Evolutionary conservation across 2,797 vertebrate species (phyloP).

Genomic region (Hipposideros larvatus): DNA sequence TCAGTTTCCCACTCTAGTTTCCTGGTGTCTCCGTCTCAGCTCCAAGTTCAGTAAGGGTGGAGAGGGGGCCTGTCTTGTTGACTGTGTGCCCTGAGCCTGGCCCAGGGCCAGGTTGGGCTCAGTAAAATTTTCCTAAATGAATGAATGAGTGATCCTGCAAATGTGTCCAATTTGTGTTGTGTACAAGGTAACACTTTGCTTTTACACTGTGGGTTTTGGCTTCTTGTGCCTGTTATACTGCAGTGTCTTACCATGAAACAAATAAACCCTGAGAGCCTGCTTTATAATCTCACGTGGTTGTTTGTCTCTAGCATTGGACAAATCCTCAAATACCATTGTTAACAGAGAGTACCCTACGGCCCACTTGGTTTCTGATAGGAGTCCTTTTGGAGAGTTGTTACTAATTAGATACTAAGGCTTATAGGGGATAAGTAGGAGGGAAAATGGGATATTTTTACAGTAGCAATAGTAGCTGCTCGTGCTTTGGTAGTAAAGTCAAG

Average conservation of each 20-base stretch:
- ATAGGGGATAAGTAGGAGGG: background rate
- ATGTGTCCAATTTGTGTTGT: background rate
- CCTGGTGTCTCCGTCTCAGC: background rate
- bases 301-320: slow-evolving; percentile 31
- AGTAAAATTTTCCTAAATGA: background rate
- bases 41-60: background rate
- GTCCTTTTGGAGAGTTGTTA: slow-evolving; percentile 16
- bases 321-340: background rate
- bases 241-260: background rate
- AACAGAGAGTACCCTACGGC: background rate
- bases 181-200: background rate
- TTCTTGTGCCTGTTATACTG: background rate
- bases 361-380: background rate
- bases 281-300: slow-evolving; percentile 23
- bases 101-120: background rate
- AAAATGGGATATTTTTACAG: background rate
- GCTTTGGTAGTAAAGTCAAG: slow-evolving; percentile 18
- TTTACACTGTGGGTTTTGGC: background rate
- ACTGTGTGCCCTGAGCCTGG: background rate
- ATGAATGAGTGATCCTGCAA: background rate
- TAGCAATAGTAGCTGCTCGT: background rate
- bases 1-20: background rate
- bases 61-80: background rate
- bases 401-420: background rate
- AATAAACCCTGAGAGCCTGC: background rate